Percentiles rank a stretch among this genome's conserved stretches.
These are phyloP conservation scores for Stegodyphus dumicola DNA, from an alignment of 1,140 invertebrate genomes.

Conservation along the genomic window DNA sequence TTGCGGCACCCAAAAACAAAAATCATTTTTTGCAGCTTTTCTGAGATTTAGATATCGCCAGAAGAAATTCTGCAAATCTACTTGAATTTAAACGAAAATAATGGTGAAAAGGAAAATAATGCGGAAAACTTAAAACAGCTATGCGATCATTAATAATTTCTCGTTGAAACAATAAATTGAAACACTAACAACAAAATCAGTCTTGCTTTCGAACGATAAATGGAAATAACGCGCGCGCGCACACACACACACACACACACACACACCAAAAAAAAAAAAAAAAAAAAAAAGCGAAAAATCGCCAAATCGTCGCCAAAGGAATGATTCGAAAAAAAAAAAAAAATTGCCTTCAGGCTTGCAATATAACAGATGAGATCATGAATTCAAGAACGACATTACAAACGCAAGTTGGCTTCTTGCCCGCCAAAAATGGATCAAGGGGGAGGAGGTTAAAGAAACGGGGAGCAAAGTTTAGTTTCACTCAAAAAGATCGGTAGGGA, in stretches of 20 bases:
- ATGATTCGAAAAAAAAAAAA: slow-evolving; percentile 11
- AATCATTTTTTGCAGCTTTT: too few relatives aligned
- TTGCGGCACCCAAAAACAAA: too few relatives aligned
- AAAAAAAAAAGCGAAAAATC: slow-evolving; percentile 37
- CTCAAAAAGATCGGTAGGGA: not conserved
- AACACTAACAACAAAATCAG: slow-evolving; percentile 22
- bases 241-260: too few relatives aligned
- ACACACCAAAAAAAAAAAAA: too few relatives aligned
- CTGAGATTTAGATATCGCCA: too few relatives aligned
- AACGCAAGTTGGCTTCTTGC: slow-evolving; percentile 54
- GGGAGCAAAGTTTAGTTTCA: slow-evolving; percentile 9
- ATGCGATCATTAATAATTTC: slow-evolving; percentile 36
- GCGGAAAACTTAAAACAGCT: not conserved
- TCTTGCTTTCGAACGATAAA: not conserved
- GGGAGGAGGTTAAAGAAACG: slow-evolving; percentile 20
- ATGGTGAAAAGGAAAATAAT: not conserved
- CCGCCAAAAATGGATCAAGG: slow-evolving; percentile 57
- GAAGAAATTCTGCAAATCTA: too few relatives aligned
- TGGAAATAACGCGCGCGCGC: not conserved
- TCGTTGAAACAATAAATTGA: slow-evolving; percentile 37
- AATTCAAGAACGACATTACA: slow-evolving; percentile 41
- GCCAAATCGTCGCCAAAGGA: slow-evolving; percentile 57
- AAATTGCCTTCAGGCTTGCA: not conserved
- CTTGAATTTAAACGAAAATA: too few relatives aligned
- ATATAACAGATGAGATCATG: slow-evolving; percentile 35